Evolutionary conservation across 1,140 invertebrate genomes (phyloP).

Genomic region (Oryctes rhinoceros): DNA sequence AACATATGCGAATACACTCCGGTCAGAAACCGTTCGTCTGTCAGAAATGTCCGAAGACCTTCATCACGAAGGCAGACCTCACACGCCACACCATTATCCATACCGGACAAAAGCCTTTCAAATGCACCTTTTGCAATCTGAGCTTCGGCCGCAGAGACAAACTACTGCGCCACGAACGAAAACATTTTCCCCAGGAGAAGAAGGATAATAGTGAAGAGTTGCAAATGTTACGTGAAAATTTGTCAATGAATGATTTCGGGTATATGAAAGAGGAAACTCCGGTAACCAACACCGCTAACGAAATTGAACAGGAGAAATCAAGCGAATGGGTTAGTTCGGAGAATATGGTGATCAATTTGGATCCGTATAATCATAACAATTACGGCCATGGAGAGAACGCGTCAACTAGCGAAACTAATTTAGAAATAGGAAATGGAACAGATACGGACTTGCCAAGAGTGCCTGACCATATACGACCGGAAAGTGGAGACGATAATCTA

Average conservation of each 20-base stretch:
- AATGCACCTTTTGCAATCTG: conserved; percentile 72
- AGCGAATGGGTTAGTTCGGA: conserved; percentile 54
- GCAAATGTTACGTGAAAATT: conserved; percentile 53
- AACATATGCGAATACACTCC: conserved; percentile 81
- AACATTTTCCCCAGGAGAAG: conserved; percentile 61
- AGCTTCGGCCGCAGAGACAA: conserved; percentile 73
- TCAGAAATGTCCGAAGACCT: conserved; percentile 76
- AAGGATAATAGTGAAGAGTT: conserved; percentile 54
- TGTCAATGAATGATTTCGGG: conserved; percentile 51
- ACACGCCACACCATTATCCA: conserved; percentile 76
- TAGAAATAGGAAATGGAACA: conserved; percentile 18
- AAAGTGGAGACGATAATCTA: conserved; percentile 51
- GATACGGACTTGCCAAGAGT: conserved; percentile 44
- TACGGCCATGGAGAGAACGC: conserved; percentile 44
- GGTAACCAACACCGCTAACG: conserved; percentile 39
- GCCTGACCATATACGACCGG: conserved; percentile 47
- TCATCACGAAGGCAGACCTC: conserved; percentile 74
- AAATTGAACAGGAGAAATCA: conserved; percentile 38
- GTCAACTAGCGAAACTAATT: conserved; percentile 39
- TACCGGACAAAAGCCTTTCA: conserved; percentile 74
- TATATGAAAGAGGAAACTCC: conserved; percentile 45
- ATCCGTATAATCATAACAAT: conserved; percentile 63
- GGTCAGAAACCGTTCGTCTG: conserved; percentile 77
- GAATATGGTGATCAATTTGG: conserved; percentile 67
- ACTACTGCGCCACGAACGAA: conserved; percentile 67